Conservation (phyloP, 2,113 vertebrate genomes). For the Protomyctophum bolini region DNA sequence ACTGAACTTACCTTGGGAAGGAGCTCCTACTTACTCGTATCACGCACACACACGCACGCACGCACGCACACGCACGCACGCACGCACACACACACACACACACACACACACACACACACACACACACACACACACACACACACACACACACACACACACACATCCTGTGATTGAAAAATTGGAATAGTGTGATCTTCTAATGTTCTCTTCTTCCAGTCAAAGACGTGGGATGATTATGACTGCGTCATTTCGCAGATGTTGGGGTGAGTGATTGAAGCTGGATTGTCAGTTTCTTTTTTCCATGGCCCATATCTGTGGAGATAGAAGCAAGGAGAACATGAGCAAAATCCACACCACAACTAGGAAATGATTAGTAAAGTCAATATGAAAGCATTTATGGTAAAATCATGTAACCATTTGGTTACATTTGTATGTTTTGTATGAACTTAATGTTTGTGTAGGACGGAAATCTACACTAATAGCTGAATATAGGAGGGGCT, state of each 20-base stretch:
- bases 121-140: neutral
- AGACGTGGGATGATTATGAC: conserved; percentile 6
- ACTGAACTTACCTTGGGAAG: conserved; percentile 64
- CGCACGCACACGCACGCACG: conserved; percentile 17
- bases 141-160: conserved; percentile 24
- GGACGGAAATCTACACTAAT: no score
- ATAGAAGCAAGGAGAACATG: conserved; percentile 33
- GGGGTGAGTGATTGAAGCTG: neutral
- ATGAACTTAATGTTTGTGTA: no score
- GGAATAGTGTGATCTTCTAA: conserved; percentile 27
- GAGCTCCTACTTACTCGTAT: conserved; percentile 54
- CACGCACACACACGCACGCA: conserved; percentile 27
- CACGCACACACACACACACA: conserved; percentile 22
- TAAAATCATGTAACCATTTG: no score
- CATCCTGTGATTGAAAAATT: conserved; percentile 16
- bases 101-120: conserved; percentile 20
- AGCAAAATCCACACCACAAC: no score
- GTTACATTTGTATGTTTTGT: no score
- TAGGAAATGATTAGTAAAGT: neutral
- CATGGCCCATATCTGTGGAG: conserved; percentile 49
- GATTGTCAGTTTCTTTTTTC: conserved; percentile 10
- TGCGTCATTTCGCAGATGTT: conserved; percentile 1
- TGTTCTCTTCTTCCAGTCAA: conserved; percentile 19
- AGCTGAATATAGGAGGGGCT: no score
- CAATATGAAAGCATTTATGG: neutral